A percentile compares a stretch with the other conserved stretches of the same genome.
These are phyloP conservation scores for Alectura lathami DNA, from an alignment of 2,113 vertebrate genomes.

Conservation along the genomic window DNA sequence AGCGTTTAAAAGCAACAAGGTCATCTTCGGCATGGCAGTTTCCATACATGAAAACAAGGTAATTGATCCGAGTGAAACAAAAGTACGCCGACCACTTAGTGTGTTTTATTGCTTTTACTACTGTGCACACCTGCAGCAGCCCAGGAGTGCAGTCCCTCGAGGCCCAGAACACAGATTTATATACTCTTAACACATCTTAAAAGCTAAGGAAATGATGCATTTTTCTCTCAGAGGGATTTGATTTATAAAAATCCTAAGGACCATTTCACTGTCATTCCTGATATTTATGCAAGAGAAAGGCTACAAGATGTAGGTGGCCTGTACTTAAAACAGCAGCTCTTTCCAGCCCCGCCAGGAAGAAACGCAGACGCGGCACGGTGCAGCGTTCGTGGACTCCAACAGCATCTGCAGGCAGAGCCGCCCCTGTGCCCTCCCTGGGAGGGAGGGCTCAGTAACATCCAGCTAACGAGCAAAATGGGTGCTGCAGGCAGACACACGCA, in stretches of 20 bases:
- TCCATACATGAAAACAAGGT: background rate
- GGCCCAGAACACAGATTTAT: slow-evolving; percentile 29
- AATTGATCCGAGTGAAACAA: background rate
- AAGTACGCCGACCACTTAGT: background rate
- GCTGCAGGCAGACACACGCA: background rate
- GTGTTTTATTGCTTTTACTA: slow-evolving; percentile 22
- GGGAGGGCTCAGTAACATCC: background rate
- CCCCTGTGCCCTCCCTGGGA: background rate
- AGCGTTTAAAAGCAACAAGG: background rate
- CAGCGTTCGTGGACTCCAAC: fast-evolving
- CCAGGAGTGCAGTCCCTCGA: background rate
- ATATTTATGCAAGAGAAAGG: background rate
- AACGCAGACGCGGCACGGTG: background rate
- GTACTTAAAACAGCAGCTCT: background rate
- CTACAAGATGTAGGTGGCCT: fast-evolving
- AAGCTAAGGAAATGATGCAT: background rate
- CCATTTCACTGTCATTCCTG: background rate
- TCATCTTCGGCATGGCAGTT: background rate
- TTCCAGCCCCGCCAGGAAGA: background rate
- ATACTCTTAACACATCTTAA: slow-evolving; percentile 19
- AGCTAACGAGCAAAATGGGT: background rate
- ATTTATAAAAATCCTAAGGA: background rate
- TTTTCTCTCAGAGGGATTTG: background rate
- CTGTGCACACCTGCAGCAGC: background rate
- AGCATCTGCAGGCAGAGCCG: background rate